Evolutionary conservation across 2,888 invertebrate species (phyloP).

Genomic region (Lasius platythorax): DNA sequence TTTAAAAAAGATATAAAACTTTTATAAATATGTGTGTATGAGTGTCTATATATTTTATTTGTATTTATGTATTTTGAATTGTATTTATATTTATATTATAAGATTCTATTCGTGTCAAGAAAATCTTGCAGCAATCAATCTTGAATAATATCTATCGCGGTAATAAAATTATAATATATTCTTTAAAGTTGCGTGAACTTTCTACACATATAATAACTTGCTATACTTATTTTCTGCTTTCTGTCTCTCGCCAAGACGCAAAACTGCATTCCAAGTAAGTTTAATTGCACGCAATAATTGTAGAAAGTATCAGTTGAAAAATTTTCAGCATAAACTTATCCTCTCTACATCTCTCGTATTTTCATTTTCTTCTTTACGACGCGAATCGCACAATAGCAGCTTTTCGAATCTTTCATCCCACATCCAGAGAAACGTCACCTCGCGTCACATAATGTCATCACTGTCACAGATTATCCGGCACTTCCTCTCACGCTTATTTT

Average conservation of each 20-base stretch:
- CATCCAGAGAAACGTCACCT: not conserved
- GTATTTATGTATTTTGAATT: not conserved
- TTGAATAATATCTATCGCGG: not conserved
- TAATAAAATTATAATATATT: constrained; percentile 23
- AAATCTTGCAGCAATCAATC: not conserved
- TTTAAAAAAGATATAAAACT: not conserved
- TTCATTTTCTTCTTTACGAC: constrained; percentile 8
- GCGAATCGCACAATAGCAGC: constrained; percentile 9
- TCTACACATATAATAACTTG: not conserved
- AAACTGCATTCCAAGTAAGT: not conserved
- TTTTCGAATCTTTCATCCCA: not conserved
- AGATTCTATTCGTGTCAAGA: not conserved
- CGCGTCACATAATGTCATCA: not conserved
- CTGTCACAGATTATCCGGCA: not conserved
- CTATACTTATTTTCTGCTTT: constrained; percentile 44
- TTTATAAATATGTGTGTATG: not conserved
- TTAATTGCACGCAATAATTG: constrained; percentile 31
- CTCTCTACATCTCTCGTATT: not conserved
- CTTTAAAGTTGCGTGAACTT: constrained; percentile 30
- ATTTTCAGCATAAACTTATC: constrained; percentile 18
- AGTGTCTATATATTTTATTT: not conserved
- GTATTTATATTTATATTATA: not conserved
- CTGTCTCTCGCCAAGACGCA: constrained; percentile 25
- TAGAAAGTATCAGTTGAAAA: constrained; percentile 38
- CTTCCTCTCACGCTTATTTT: not conserved